Conservation (phyloP, 2,113 vertebrate species). For the Sminthopsis crassicaudata region DNA sequence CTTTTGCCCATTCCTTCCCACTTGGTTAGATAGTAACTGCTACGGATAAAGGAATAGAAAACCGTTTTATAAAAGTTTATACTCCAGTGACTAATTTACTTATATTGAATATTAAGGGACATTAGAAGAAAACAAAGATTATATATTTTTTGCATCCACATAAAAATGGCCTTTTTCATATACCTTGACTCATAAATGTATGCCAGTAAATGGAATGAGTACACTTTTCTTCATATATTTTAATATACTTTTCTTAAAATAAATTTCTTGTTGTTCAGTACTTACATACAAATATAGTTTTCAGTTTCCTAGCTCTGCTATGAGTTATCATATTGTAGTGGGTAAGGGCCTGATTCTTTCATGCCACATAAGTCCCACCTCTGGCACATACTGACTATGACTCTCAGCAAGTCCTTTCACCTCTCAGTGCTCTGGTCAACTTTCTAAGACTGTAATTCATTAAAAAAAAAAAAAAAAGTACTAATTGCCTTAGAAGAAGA, state of each 20-base stretch:
- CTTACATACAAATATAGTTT: background rate
- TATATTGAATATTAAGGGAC: background rate
- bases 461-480: background rate
- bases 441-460: background rate
- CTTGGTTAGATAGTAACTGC: background rate
- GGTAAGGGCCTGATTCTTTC: background rate
- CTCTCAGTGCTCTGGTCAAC: background rate
- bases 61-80: background rate
- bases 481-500: background rate
- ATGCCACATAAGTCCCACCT: background rate
- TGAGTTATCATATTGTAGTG: background rate
- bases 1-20: background rate
- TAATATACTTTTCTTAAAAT: background rate
- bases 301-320: background rate
- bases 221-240: background rate
- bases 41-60: background rate
- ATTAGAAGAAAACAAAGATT: background rate
- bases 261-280: background rate
- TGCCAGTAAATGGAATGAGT: background rate
- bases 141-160: background rate
- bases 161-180: background rate
- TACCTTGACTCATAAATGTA: background rate
- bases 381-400: background rate
- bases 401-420: background rate
- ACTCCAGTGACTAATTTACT: background rate